Base-by-base conservation (phyloP, 2,113 vertebrate genomes). In the Cettia cetti region DNA sequence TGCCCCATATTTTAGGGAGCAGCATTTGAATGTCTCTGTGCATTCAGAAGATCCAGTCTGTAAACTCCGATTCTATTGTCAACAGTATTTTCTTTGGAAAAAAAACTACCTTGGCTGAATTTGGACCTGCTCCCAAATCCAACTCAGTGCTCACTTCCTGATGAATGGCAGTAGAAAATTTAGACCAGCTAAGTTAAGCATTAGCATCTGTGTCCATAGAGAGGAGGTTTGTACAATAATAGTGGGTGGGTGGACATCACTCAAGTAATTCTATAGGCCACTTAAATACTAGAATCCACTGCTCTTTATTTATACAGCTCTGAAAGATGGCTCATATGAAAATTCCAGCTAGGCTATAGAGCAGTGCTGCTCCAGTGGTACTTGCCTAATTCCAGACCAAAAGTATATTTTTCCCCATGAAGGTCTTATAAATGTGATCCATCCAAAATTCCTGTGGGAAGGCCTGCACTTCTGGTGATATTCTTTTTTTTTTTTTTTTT, bases 91-190 rank as follows among this genome's bases (percentile, higher is more conserved):
- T 94, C 66, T 90, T 40, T 83, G 64, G 82, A 92, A 94, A 92
- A 96, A 28, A 90, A 95, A 92, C 35, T 59, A 22, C 53, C 65
- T 75, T 81, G 60, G 40, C 82, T 88, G 60, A 78, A 86, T 70
- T 59, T 92, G 94, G 90, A 93, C 22, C 39, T 13, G 18, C 39
- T 88, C 82, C 88, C 79, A 90, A 66, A 77, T 68, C 50, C 72
- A 80, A 30, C 71, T 89, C 70, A 66, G 47, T 81, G 64, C 39
- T 88, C 40, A 60, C 52, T 92, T 81, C 56, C 71, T 78, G 31
- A 77, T 68, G 68, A 95, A 93, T 87, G 75, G 68, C 27, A 71
- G 82, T 8, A 92, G 63, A 93, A 92, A 90, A 90, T 57, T 86
- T 68, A 86, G 82, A 86, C 24, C 49, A 74, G 52, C 76, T 88